Evolutionary conservation across 2,888 invertebrate species (phyloP), one percentile per base, ranked within the genome.

Genomic region (Psylliodes chrysocephalus): DNA sequence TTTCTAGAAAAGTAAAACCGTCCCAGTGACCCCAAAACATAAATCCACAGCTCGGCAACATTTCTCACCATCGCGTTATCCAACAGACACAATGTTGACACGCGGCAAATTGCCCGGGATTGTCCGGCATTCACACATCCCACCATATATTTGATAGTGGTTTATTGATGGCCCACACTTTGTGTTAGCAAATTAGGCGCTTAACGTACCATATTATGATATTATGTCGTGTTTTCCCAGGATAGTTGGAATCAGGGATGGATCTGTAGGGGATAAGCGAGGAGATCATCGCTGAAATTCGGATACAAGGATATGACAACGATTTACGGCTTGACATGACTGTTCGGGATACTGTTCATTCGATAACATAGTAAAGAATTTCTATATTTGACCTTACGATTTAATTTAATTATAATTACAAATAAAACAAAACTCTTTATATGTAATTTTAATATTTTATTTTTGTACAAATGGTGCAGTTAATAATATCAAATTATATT

Each of bases 111-210:
- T 67, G 59, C 59, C 47, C 52, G 59, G 67, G 67, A 64, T 67
- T 64, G 61, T 47, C 54, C 30, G 54, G 57, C 61, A 56, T 67
- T 64, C 64, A 53, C 57, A 59, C 64, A 46, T 64, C 59, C 55
- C 35, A 54, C 51, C 49, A 59, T 57, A 60, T 67, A 64, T 67
- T 64, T 61, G 67, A 63, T 64, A 53, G 44, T 63, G 63, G 67
- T 63, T 64, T 67, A 67, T 67, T 64, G 63, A 67, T 67, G 63
- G 67, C 61, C 33, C 61, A 60, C 61, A 61, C 63, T 61, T 64
- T 61, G 63, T 64, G 54, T 49, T 53, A 53, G 44, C 55, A 51
- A 63, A 63, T 66, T 60, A 46, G 66, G 38, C 55, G 56, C 56
- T 55, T 40, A 56, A 54, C 40, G 52, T 28, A n/a, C 35, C 40